These are phyloP conservation scores for Berghia stephanieae DNA, from an alignment of 1,140 invertebrate genomes.

Conservation along the genomic window DNA sequence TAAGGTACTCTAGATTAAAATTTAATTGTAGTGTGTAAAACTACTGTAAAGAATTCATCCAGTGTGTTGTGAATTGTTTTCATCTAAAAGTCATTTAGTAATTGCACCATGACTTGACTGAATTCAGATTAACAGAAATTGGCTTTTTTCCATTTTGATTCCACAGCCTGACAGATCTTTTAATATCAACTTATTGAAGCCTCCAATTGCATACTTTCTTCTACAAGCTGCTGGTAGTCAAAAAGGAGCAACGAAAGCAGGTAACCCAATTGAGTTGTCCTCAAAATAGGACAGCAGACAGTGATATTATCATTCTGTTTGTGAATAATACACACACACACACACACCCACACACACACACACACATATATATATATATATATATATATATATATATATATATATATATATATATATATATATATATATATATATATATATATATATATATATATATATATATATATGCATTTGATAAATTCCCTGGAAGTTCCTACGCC, in stretches of 20 bases:
- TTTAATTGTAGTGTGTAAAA: too few relatives aligned
- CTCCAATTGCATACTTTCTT: neutral
- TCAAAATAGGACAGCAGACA: neutral
- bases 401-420: constrained; percentile 10
- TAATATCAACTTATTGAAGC: too few relatives aligned
- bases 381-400: constrained; percentile 8
- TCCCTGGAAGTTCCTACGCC: neutral
- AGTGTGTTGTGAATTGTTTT: too few relatives aligned
- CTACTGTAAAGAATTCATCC: too few relatives aligned
- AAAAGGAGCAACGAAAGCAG: neutral
- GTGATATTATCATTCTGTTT: neutral
- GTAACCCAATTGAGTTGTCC: neutral
- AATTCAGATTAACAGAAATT: too few relatives aligned
- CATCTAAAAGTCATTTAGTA: too few relatives aligned
- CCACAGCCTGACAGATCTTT: too few relatives aligned
- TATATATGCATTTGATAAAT: neutral
- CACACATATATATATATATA: constrained; percentile 7
- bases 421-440: constrained; percentile 19
- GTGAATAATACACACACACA: neutral
- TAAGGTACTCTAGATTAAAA: too few relatives aligned
- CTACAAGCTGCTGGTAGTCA: neutral
- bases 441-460: constrained; percentile 21
- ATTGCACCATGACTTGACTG: too few relatives aligned
- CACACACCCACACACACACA: neutral
- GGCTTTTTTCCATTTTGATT: too few relatives aligned